Evolutionary conservation across 2,888 invertebrate genomes (phyloP), one percentile per base, ranked within the genome.

Genomic region (Lasioglossum villosulum): DNA sequence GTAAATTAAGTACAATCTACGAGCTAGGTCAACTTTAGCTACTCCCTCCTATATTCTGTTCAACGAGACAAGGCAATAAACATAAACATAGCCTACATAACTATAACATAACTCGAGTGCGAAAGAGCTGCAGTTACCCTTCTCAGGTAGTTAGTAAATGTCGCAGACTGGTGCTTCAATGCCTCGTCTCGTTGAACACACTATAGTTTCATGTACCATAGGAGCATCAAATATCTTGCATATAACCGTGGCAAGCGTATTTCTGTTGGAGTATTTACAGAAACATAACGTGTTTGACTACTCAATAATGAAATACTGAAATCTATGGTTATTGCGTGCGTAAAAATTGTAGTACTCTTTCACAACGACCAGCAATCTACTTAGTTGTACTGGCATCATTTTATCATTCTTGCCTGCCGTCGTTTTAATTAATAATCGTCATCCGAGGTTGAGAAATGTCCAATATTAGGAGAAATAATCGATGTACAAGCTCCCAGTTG

Each of bases 401-500:
- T 27, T 16, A 59, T 16, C 16, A 27, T 59, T 5, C 59, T 27
- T 27, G 16, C 8, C 8, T 19, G 16, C 16, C 16, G 6, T n/a
- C 30, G 16, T 66, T 66, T 59, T 59, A 59, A 59, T 59, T 59
- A 59, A 59, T 59, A 59, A 66, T 66, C 19, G 34, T 19, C 16
- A 19, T 66, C 19, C 34, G 19, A 66, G 19, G 34, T 66, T 34
- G 8, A 66, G 30, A 30, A 66, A 66, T 34, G 34, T 66, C 37
- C 8, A 37, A 68, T 37, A 10, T 37, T 68, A 68, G 34, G 23
- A 23, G 23, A 68, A 68, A 68, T 68, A 68, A 37, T 23, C 34
- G 68, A 37, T 37, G 23, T 37, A 39, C 10, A 68, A 39, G 78
- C 34, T 52, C 42, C 42, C 27, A 56, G 52, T 78, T 75, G 45